A percentile compares a stretch with the other conserved stretches of the same genome.
phyloP scores from a whole-genome alignment of 1,140 invertebrate species.

The Drosophila orosa region DNA sequence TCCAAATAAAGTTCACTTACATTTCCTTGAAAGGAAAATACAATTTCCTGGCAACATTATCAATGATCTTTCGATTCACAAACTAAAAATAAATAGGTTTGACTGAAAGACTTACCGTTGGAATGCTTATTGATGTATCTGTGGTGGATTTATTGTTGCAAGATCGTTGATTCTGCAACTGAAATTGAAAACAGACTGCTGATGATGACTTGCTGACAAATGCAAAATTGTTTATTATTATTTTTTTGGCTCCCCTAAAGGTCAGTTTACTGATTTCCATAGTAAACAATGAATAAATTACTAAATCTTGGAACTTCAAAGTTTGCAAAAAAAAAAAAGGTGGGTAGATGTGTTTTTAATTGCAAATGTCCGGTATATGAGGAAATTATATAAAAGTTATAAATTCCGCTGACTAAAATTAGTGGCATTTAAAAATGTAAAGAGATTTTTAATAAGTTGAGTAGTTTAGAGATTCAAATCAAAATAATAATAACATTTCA shows the following conservation, averaged over 20 bases:
- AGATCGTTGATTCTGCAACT: slow-evolving; percentile 3
- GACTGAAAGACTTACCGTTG: neutral
- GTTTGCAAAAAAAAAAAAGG: neutral
- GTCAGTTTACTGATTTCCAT: slow-evolving; percentile 17
- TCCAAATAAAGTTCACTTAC: neutral
- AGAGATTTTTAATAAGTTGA: no score
- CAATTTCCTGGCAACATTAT: no score
- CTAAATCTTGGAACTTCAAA: neutral
- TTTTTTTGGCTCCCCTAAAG: slow-evolving; percentile 4
- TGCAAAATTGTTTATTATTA: neutral
- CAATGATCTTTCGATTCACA: no score
- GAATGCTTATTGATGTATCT: slow-evolving; percentile 13
- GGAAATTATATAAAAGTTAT: neutral
- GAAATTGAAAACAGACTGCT: slow-evolving; percentile 9
- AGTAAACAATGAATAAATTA: slow-evolving; percentile 21
- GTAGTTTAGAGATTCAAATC: neutral
- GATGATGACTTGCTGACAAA: slow-evolving; percentile 6
- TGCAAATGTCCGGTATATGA: neutral
- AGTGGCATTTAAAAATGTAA: neutral
- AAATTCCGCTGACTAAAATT: neutral
- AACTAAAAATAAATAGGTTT: neutral
- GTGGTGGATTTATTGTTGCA: slow-evolving; percentile 4
- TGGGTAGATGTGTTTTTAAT: slow-evolving; percentile 16
- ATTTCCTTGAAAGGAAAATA: neutral
- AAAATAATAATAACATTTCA: neutral